Percentiles rank a stretch among this genome's conserved stretches.
phyloP scores from a whole-genome alignment of 1,140 invertebrate species.

The Laupala kohalensis region DNA sequence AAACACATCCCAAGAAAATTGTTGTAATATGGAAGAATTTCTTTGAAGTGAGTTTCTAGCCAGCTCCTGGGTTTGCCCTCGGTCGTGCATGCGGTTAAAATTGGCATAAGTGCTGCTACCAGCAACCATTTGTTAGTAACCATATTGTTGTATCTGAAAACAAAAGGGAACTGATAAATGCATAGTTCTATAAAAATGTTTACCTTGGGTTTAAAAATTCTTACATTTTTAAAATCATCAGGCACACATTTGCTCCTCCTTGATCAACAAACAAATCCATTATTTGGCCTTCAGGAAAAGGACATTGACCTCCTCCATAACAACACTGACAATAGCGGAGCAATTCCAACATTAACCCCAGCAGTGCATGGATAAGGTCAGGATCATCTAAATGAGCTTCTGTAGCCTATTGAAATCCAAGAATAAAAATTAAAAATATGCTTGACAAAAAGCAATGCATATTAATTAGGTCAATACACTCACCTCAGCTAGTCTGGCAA shows the following conservation, averaged over 20 bases:
- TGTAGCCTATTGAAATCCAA: slow-evolving; percentile 9
- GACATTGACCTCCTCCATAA: not conserved
- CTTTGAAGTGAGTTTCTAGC: slow-evolving; percentile 1
- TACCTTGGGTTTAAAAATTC: not conserved
- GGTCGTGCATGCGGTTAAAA: slow-evolving; percentile 1
- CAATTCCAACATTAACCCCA: slow-evolving; percentile 15
- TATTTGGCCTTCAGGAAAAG: slow-evolving; percentile 7
- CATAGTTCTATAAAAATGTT: not conserved
- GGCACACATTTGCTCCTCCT: slow-evolving; percentile 8
- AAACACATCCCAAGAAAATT: slow-evolving; percentile 1
- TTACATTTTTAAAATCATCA: slow-evolving; percentile 13
- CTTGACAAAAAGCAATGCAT: not conserved
- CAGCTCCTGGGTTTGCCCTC: not conserved
- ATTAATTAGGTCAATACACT: not conserved
- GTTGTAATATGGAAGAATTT: slow-evolving; percentile 3
- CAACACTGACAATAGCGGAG: slow-evolving; percentile 17
- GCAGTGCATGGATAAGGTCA: slow-evolving; percentile 13
- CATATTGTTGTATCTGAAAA: not conserved
- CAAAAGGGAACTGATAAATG: not conserved
- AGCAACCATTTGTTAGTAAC: not conserved
- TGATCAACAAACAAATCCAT: slow-evolving; percentile 11
- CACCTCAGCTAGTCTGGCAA: slow-evolving; percentile 13
- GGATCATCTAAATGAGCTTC: slow-evolving; percentile 14
- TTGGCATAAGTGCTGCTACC: not conserved
- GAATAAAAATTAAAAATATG: not conserved